Base-by-base conservation (phyloP, 2,113 vertebrate species). In the Syngnathus floridae region DNA sequence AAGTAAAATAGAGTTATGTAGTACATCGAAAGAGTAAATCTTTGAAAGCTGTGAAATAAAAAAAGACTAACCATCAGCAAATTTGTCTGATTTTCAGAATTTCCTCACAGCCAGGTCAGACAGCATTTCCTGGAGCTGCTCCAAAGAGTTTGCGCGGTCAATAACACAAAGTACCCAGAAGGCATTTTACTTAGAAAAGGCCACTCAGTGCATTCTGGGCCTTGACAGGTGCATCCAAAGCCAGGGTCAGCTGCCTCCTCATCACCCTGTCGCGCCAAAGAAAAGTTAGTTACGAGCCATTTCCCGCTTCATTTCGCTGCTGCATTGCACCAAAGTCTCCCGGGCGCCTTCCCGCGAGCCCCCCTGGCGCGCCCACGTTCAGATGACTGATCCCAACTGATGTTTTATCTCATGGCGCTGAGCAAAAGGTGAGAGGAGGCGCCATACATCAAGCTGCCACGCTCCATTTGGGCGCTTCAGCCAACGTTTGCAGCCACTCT, bases 301-400 rank as follows among this genome's bases (percentile, higher is more conserved):
- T 80, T 55, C 65, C 40, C 35, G 48, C 66, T 63, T 79, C 67
- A 51, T 78, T 75, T 78, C 46, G 70, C 59, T 84, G 74, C 79
- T 88, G 83, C 84, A 87, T 81, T 89, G 86, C 86, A 86, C 76
- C 86, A 88, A 78, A 83, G 58, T 69, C 64, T 77, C 61, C 49
- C 4, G 61, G 62, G 74, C 64, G 64, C 76, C 72, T 75, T 62
- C 40, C 17, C 7, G 14, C 62, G 17, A 51, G 63, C 7, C 40
- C 62, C 19, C 16, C 21, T 4, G 67, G 62, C 63, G 61, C 70
- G 40, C 36, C 40, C 26, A 59, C 71, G 75, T 75, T 66, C 60
- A 66, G 64, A 63, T 74, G 82, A 78, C 65, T 37, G 68, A 75
- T 71, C 75, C 70, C 38, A 5, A 49, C 57, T 76, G 74, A 79